Evolutionary conservation across 2,113 vertebrate genomes (phyloP).

Genomic region (Equus przewalskii): DNA sequence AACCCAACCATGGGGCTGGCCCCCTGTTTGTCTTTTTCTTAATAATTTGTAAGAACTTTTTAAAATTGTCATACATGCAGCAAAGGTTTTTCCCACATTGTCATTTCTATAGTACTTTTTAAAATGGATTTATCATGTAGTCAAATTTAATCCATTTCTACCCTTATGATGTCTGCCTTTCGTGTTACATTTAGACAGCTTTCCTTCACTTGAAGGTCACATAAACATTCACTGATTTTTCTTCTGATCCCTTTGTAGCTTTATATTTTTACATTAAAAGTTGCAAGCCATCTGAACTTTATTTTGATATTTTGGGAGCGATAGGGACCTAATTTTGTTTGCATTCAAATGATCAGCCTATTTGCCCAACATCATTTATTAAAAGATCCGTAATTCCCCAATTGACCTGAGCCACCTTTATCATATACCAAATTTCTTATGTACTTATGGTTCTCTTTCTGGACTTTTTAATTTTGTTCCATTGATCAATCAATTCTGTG

Average conservation of each 20-base stretch:
- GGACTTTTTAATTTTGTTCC: constrained; percentile 5
- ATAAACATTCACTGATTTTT: constrained; percentile 17
- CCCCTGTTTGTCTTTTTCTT: not conserved
- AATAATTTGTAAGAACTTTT: not conserved
- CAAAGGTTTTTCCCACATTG: not conserved
- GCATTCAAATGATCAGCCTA: not conserved
- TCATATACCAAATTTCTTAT: not conserved
- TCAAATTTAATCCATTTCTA: constrained; percentile 48
- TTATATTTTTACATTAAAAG: constrained; percentile 33
- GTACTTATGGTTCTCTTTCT: not conserved
- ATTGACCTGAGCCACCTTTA: not conserved
- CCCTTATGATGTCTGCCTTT: not conserved
- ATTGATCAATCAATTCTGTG: not conserved
- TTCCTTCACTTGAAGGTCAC: constrained; percentile 15
- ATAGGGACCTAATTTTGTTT: not conserved
- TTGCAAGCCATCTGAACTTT: constrained; percentile 28
- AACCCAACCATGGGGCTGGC: too few species aligned
- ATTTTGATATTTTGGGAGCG: constrained; percentile 28
- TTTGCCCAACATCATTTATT: not conserved
- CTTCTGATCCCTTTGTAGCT: not conserved
- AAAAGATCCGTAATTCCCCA: not conserved
- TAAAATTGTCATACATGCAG: not conserved
- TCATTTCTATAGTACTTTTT: constrained; percentile 46
- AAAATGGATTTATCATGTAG: constrained; percentile 16
- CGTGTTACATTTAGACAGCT: constrained; percentile 61